Base-by-base conservation (phyloP, 2,797 vertebrate genomes). In the Lacerta bilineata region DNA sequence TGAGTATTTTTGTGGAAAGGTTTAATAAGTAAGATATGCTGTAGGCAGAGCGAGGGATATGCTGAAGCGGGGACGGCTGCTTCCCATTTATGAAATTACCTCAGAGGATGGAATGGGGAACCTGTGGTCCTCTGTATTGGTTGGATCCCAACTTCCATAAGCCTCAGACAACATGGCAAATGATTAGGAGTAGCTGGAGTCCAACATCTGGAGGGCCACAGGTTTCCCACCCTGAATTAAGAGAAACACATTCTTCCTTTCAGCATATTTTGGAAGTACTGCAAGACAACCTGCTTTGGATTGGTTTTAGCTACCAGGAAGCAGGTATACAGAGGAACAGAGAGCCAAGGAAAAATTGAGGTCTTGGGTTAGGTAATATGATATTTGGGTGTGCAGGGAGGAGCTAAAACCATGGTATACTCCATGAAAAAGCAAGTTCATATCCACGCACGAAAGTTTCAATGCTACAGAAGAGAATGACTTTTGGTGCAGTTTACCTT, bases 401-500 rank as follows among this genome's bases (percentile, higher is more conserved):
- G 17, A 11, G 27, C 5, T 61, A 87, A 74, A 78, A 78, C 15
- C 25, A 69, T 69, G 18, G 3, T 83, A 8, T 71, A 11, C n/a
- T 55, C 61, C 69, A 64, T 8, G 43, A 77, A 88, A 23, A 2
- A 39, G 17, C 10, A 33, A 29, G 27, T n/a, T 84, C 72, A 84
- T 9, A 72, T 80, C 39, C 2, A 11, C 25, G n/a, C 18, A 69
- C 23, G 6, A 61, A 9, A 23, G 4, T 17, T 81, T 55, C 39
- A 81, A 72, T 55, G 36, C 71, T 59, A 80, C 61, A 36, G 4
- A 17, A 4, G 2, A 66, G 23, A 43, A 39, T 29, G 13, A 6
- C n/a, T 41, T 15, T n/a, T 66, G 43, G 50, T 50, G 55, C 46
- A 0, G 94, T 86, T 94, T 97, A 99, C 99, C 98, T 99, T 97